Conservation (phyloP, 2,888 invertebrate genomes). For the Notodonta dromedarius region DNA sequence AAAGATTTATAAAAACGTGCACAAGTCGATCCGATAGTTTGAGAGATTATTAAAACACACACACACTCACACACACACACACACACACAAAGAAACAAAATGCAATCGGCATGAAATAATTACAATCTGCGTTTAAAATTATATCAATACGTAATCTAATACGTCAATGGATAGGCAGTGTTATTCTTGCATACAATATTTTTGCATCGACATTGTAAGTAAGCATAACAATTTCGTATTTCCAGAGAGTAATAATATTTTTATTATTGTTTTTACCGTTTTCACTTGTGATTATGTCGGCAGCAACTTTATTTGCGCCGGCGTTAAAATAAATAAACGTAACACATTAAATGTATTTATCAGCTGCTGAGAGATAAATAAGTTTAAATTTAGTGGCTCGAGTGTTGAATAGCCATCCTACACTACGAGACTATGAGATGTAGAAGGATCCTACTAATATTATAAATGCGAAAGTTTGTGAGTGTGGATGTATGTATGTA, state of each 20-base stretch:
- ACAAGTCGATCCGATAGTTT: too few species aligned
- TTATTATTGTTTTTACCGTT: conserved; percentile 4
- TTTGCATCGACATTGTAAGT: neutral
- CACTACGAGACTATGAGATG: neutral
- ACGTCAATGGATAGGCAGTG: too few species aligned
- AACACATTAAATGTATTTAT: conserved; percentile 3
- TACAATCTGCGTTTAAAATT: too few species aligned
- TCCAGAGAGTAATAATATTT: neutral
- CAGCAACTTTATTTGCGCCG: neutral
- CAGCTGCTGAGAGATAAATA: neutral
- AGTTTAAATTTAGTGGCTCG: neutral
- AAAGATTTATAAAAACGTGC: too few species aligned
- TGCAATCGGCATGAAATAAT: too few species aligned
- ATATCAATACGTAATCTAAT: too few species aligned
- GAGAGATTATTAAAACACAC: too few species aligned
- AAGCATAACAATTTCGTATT: neutral
- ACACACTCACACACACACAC: too few species aligned
- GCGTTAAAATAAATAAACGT: neutral
- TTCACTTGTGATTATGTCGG: neutral
- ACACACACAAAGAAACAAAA: too few species aligned
- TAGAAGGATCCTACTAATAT: too few species aligned
- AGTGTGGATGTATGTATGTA: too few species aligned
- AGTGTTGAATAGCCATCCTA: neutral
- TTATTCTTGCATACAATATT: neutral
- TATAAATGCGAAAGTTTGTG: too few species aligned